Percentiles rank a stretch among this genome's conserved stretches.
phyloP scores from a whole-genome alignment of 2,888 invertebrate species.

The Phlogophora meticulosa region DNA sequence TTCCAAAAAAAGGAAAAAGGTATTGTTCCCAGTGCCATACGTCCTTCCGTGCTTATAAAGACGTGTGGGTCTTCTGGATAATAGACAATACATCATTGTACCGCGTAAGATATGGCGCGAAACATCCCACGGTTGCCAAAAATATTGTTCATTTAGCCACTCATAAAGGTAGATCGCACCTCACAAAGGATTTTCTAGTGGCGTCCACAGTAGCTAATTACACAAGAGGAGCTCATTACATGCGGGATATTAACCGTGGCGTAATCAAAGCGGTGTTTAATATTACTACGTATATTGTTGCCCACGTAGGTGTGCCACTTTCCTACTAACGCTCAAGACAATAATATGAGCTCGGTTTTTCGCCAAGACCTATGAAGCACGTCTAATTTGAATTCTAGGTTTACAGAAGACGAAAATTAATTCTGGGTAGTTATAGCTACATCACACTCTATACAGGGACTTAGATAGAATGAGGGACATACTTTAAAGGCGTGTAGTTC shows the following conservation, averaged over 20 bases:
- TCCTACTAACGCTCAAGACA: constrained; percentile 17
- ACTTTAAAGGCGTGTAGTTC: too few relatives aligned
- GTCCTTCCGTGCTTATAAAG: too few relatives aligned
- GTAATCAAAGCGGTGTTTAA: constrained; percentile 62
- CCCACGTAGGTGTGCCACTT: constrained; percentile 2
- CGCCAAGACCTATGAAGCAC: background rate
- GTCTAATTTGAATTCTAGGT: constrained; percentile 12
- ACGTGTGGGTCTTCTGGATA: background rate
- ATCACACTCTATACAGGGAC: too few relatives aligned
- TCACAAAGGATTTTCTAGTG: constrained; percentile 54
- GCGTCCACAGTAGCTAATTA: constrained; percentile 62
- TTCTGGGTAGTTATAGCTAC: background rate
- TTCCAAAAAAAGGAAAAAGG: too few relatives aligned
- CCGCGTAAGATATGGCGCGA: background rate
- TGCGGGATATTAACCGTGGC: constrained; percentile 62
- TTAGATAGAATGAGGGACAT: too few relatives aligned
- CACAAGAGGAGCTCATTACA: constrained; percentile 65
- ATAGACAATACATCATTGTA: background rate
- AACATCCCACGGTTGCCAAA: constrained; percentile 8
- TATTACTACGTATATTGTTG: constrained; percentile 39
- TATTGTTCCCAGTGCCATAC: too few relatives aligned
- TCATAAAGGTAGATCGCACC: constrained; percentile 46
- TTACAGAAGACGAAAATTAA: background rate
- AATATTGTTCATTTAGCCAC: constrained; percentile 40
- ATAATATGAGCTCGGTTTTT: constrained; percentile 24